Conservation (phyloP, 1,140 invertebrate genomes). For the Alviniconcha marisindica region DNA sequence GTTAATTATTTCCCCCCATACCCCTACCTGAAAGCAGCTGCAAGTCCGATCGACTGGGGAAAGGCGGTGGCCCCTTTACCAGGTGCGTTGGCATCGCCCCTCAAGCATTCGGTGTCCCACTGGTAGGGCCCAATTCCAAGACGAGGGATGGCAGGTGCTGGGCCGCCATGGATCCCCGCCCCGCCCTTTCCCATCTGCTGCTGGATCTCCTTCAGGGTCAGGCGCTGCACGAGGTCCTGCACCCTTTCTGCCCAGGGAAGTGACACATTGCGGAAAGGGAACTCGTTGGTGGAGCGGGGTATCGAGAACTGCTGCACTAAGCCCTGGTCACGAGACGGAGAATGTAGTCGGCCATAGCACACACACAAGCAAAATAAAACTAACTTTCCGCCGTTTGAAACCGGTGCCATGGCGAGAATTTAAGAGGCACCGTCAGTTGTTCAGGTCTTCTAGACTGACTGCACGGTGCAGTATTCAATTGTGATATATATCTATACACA, state of each 20-base stretch:
- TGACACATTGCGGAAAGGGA: constrained; percentile 66
- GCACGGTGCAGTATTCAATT: no score
- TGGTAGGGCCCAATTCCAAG: constrained; percentile 63
- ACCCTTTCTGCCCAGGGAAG: constrained; percentile 69
- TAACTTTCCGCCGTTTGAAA: not conserved
- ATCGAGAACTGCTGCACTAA: not conserved
- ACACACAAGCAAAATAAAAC: not conserved
- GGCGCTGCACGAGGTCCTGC: constrained; percentile 65
- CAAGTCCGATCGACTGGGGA: constrained; percentile 67
- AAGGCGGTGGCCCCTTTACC: constrained; percentile 64
- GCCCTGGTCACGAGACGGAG: not conserved
- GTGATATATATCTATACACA: no score
- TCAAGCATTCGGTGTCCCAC: constrained; percentile 69
- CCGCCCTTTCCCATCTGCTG: constrained; percentile 70
- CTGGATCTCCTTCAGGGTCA: constrained; percentile 68
- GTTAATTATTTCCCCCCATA: not conserved
- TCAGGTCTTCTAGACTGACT: no score
- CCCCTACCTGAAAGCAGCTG: constrained; percentile 65
- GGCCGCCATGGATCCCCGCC: constrained; percentile 62
- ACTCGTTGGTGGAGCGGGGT: constrained; percentile 14
- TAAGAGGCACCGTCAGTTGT: no score
- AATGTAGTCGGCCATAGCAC: not conserved
- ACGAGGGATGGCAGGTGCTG: constrained; percentile 69
- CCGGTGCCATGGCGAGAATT: not conserved
- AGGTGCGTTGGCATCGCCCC: constrained; percentile 53